Evolutionary conservation across 2,113 vertebrate genomes (phyloP).

Genomic region (Ellobius talpinus): DNA sequence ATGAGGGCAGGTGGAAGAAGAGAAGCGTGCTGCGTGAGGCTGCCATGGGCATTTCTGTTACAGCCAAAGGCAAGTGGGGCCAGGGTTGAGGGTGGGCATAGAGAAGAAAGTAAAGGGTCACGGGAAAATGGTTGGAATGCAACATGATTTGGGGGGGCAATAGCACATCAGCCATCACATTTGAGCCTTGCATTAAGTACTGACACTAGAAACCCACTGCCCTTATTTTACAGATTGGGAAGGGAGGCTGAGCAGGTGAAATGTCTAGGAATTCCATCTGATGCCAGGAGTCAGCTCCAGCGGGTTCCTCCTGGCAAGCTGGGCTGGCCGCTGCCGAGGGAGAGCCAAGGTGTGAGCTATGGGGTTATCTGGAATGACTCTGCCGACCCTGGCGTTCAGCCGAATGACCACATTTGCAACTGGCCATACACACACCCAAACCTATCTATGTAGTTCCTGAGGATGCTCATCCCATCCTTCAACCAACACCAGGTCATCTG

Average conservation of each 20-base stretch:
- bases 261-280: not conserved
- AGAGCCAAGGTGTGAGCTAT: not conserved
- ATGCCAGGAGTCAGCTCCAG: not conserved
- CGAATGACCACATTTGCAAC: not conserved
- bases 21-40: conserved; percentile 93
- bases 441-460: not conserved
- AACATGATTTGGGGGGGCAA: not conserved
- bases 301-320: not conserved
- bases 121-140: not conserved
- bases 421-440: not conserved
- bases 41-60: conserved; percentile 95
- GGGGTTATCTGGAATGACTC: not conserved
- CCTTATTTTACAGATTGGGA: conserved; percentile 18
- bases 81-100: not conserved
- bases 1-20: conserved; percentile 98
- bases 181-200: not conserved
- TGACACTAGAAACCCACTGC: not conserved
- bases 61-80: conserved; percentile 92
- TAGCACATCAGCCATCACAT: not conserved
- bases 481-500: not conserved
- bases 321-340: not conserved
- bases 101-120: not conserved
- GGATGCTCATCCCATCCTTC: not conserved
- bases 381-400: not conserved
- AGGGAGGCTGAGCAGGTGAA: not conserved